Conservation (phyloP, 2,888 invertebrate genomes). For the Choreutis nemorana region DNA sequence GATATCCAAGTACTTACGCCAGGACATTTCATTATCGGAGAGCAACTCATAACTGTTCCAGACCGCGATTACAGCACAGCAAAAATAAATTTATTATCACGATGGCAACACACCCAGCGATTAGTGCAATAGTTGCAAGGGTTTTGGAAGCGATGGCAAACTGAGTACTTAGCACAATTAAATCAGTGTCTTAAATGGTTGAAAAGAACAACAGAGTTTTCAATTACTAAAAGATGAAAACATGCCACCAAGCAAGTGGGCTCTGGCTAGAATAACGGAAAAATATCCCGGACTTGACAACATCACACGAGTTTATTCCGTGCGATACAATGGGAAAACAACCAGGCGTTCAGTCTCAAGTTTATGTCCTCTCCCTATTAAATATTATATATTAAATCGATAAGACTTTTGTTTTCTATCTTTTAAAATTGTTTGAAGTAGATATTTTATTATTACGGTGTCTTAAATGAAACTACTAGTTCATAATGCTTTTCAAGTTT, state of each 20-base stretch:
- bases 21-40: neutral
- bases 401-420: too few relatives aligned
- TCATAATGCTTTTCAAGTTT: too few relatives aligned
- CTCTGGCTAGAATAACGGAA: neutral
- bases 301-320: neutral
- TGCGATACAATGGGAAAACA: neutral
- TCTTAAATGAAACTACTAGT: too few relatives aligned
- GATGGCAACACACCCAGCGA: neutral
- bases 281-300: neutral
- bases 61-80: neutral
- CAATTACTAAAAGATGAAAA: neutral
- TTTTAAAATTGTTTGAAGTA: too few relatives aligned
- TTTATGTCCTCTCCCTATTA: neutral
- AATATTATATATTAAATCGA: neutral
- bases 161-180: neutral
- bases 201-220: neutral
- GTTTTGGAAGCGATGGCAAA: neutral
- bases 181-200: neutral
- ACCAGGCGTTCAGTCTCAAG: neutral
- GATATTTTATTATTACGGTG: too few relatives aligned
- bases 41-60: neutral
- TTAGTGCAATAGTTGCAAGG: neutral
- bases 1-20: too few relatives aligned
- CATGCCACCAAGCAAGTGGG: neutral
- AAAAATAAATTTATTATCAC: neutral